Base-by-base conservation (phyloP, 2,888 invertebrate genomes). In the Hirtodrosophila histrioides region DNA sequence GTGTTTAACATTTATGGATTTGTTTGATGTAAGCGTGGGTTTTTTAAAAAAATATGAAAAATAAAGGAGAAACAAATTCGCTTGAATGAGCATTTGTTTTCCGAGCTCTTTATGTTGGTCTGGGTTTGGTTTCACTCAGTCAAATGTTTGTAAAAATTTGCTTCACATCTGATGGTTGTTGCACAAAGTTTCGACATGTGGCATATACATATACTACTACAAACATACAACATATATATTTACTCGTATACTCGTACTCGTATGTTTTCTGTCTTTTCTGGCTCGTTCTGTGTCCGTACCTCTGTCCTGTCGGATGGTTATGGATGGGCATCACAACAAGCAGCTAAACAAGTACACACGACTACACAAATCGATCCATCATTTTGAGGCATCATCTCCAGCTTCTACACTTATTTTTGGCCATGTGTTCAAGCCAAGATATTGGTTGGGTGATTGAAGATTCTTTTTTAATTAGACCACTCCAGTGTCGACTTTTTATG, bases 301-400 rank as follows among this genome's bases (percentile, higher is more conserved):
- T 54, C 23, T 2, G 29, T 10, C 6, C 3, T 27, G 36, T 9
- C 40, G 74, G 75, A 58, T 58, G 58, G 45, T 53, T 64, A 75
- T 60, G 60, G 75, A 75, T 72, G 69, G 64, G 53, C 58, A 60
- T 11, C 48, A 58, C 10, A 43, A 58, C 53, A 54, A 45, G 44
- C 72, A 53, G 40, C 54, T 51, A 48, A 54, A 60, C 62, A 63
- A 12, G 51, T 60, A 48, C 40, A 51, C 55, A 58, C 45, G 40
- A 55, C 41, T 70, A 53, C 41, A 60, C 41, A 69, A 73, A 64
- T 69, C 75, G 70, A 73, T 73, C 49, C 60, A 75, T 73, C 70
- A 73, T 75, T 60, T 69, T 49, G 5, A 37, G 31, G 23, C 46
- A 29, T 9, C 49, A 23, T 55, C 49, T 33, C n/a, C 33, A 49